phyloP scores from a whole-genome alignment of 2,888 invertebrate genomes.

The Zaprionus obscuricornis region DNA sequence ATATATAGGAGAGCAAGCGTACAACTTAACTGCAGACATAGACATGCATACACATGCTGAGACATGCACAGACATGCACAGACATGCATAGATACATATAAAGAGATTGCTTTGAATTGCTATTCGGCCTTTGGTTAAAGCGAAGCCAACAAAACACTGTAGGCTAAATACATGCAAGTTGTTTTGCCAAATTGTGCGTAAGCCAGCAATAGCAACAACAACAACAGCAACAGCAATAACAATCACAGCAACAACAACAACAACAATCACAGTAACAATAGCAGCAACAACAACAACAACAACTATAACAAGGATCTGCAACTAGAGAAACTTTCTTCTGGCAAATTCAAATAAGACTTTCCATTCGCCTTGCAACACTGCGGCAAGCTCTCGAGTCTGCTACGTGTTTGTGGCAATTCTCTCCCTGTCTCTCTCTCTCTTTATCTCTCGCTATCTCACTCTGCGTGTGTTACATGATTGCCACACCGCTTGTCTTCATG shows the following conservation, averaged over 20 bases:
- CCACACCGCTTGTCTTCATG: constrained; percentile 43
- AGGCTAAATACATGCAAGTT: constrained; percentile 76
- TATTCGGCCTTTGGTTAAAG: constrained; percentile 10
- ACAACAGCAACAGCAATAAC: constrained; percentile 16
- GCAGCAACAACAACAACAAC: constrained; percentile 18
- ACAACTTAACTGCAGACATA: constrained; percentile 57
- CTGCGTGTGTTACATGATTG: constrained; percentile 75
- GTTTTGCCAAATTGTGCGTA: constrained; percentile 78
- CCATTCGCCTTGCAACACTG: constrained; percentile 41
- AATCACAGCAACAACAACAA: constrained; percentile 1
- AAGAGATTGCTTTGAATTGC: constrained; percentile 16
- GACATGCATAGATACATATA: constrained; percentile 1
- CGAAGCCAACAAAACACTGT: constrained; percentile 28
- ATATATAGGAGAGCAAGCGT: constrained; percentile 15
- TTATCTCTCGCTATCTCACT: too few relatives aligned
- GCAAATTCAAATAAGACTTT: constrained; percentile 75
- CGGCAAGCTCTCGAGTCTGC: constrained; percentile 49
- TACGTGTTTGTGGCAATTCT: constrained; percentile 71
- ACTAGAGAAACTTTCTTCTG: constrained; percentile 67
- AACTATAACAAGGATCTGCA: constrained; percentile 37
- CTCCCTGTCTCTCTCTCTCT: too few relatives aligned
- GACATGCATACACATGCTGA: neutral
- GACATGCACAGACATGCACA: too few relatives aligned
- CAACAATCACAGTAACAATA: neutral
- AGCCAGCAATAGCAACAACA: constrained; percentile 52